Base-by-base conservation (phyloP, 1,140 invertebrate species). In the Stegodyphus mimosarum region DNA sequence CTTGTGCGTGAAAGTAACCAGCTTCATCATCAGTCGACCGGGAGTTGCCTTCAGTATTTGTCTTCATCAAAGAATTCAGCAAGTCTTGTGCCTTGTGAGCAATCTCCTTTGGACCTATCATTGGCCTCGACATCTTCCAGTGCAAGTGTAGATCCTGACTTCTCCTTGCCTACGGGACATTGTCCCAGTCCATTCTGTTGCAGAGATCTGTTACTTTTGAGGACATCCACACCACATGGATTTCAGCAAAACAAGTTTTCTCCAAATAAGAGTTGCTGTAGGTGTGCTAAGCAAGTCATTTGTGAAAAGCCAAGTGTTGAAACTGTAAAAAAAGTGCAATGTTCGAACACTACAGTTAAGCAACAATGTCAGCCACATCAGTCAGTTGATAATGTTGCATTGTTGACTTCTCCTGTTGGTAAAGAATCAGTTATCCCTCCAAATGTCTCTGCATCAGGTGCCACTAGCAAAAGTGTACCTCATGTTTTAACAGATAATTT, bases 51-150 rank as follows among this genome's bases (percentile, higher is more conserved):
- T 78, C 76, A 78, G 49, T 78, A 67, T 66, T n/a, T 78, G 64
- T 78, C 76, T 52, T 18, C 63, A 78, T 64, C 76, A 78, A 78
- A 80, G 78, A 71, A 49, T 55, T 63, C 67, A 48, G 18, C 78
- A 60, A 80, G 78, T 72, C 51, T 80, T 17, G 78, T 80, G 67
- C 71, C 80, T 67, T 83, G 71, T n/a, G 80, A 83, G 63, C 80
- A 50, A 11, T 83, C 80, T 50, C 80, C 80, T 18, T 66, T 83
- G 51, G 80, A 83, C n/a, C 63, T 83, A 13, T 83, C 80, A 6
- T 60, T 66, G 55, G 67, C 77, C 13, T 83, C 80, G 4, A 63
- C 80, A 9, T 64, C 80, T 11, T 73, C 80, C 33, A 66, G 48
- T 17, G 52, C 52, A 7, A 80, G 52, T 50, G 33, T 72, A 10